These are phyloP conservation scores for Galbula dea DNA, from an alignment of 2,113 vertebrate species.

Conservation along the genomic window DNA sequence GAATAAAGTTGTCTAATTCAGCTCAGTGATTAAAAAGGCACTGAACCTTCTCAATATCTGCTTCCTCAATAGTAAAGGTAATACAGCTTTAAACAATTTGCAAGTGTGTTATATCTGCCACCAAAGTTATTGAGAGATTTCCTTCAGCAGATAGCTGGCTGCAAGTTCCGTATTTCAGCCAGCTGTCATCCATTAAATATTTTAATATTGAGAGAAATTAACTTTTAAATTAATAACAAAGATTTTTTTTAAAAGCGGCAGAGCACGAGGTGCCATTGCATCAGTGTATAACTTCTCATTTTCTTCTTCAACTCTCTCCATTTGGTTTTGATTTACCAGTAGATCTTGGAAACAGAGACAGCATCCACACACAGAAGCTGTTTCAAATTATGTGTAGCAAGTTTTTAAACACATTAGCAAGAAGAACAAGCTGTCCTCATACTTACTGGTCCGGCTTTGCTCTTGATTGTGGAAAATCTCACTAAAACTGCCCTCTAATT, in stretches of 20 bases:
- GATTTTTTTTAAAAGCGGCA: too few relatives aligned
- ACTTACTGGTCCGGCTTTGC: slow-evolving; percentile 79
- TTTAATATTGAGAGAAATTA: slow-evolving; percentile 68
- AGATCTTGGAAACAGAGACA: slow-evolving; percentile 63
- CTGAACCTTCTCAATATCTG: slow-evolving; percentile 42
- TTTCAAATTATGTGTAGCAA: slow-evolving; percentile 82
- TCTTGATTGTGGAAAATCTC: slow-evolving; percentile 85
- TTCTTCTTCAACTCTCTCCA: slow-evolving; percentile 68
- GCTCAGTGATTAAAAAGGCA: slow-evolving; percentile 25
- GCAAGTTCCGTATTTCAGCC: slow-evolving; percentile 38
- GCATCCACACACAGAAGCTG: slow-evolving; percentile 74
- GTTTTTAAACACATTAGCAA: slow-evolving; percentile 87
- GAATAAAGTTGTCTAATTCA: slow-evolving; percentile 45
- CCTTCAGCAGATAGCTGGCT: slow-evolving; percentile 23
- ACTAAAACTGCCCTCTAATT: slow-evolving; percentile 84
- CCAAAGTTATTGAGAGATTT: slow-evolving; percentile 37
- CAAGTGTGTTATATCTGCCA: slow-evolving; percentile 23
- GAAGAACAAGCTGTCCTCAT: slow-evolving; percentile 84
- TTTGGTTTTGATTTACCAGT: slow-evolving; percentile 76
- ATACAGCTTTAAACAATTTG: slow-evolving; percentile 67
- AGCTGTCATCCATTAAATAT: slow-evolving; percentile 65
- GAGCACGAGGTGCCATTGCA: not conserved
- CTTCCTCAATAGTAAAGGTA: slow-evolving; percentile 42
- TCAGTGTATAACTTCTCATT: slow-evolving; percentile 72
- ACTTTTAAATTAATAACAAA: slow-evolving; percentile 69